Evolutionary conservation across 1,140 invertebrate species (phyloP), one percentile per base, ranked within the genome.

Genomic region (Artemia franciscana): DNA sequence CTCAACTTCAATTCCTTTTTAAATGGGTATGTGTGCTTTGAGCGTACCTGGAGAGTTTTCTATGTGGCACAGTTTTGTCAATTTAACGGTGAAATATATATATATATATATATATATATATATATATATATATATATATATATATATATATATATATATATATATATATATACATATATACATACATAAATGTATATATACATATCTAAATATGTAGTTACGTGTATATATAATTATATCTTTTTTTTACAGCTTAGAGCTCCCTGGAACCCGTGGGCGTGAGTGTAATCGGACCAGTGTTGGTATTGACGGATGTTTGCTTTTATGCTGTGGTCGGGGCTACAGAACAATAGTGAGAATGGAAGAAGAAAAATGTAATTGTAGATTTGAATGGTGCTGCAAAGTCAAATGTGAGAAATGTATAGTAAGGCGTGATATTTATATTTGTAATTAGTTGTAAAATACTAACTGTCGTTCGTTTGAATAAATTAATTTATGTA

Each of bases 361-460:
- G 66, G 83, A 89, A 61, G 82, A 84, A 64, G 87, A 93, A 72
- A 89, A 92, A 73, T 95, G 91, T 76, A 83, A 87, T 67, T 95
- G 91, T 73, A 81, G 84, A 67, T 93, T 94, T 70, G 84, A 89
- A 30, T 93, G 90, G 90, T 95, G 91, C 75, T 95, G 90, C 73
- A 78, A 83, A 63, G 87, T 94, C 0, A 80, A 85, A 66, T 94
- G 91, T 75, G 84, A 91, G 68, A 78, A 83, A 57, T 93, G 91
- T 71, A 79, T 80, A 61, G 83, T 82, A 66, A 82, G 80, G 68
- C 78, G 81, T 64, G 86, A 90, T 68, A 84, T 88, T 68, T 84
- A 90, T 70, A 81, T 86, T 67, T 92, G 88, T 75, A 91, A 92
- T 74, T 91, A 76, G 78, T 60, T 24, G 39, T 51, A 51, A 15